Evolutionary conservation across 1,140 invertebrate genomes (phyloP).

Genomic region (Euwallacea fornicatus): DNA sequence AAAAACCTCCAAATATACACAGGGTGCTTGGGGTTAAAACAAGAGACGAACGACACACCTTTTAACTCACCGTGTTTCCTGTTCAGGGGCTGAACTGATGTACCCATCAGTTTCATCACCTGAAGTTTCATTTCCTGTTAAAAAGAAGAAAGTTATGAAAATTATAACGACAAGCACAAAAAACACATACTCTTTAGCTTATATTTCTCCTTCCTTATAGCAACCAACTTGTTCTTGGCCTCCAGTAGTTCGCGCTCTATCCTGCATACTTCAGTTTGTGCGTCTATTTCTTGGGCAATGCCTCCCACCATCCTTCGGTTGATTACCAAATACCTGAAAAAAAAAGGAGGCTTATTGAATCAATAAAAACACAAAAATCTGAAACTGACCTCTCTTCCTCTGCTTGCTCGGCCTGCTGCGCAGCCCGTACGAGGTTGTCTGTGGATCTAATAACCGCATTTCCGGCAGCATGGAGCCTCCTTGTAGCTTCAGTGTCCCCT

Average conservation of each 20-base stretch:
- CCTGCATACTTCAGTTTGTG: slow-evolving; percentile 69
- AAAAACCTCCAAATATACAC: too few species aligned
- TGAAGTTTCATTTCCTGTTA: slow-evolving; percentile 48
- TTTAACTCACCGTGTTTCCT: slow-evolving; percentile 50
- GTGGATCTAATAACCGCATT: slow-evolving; percentile 97
- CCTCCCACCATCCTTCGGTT: slow-evolving; percentile 91
- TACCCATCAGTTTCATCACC: slow-evolving; percentile 53
- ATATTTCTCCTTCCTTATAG: slow-evolving; percentile 83
- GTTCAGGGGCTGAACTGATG: slow-evolving; percentile 48
- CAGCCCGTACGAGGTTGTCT: slow-evolving; percentile 93
- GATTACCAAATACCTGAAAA: slow-evolving; percentile 68
- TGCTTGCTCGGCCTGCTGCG: slow-evolving; percentile 88
- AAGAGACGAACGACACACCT: slow-evolving; percentile 51
- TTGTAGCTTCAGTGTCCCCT: slow-evolving; percentile 89
- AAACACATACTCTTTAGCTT: slow-evolving; percentile 59
- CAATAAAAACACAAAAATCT: background rate
- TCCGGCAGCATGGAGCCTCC: slow-evolving; percentile 91
- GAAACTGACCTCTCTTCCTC: slow-evolving; percentile 78
- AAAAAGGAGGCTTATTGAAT: background rate
- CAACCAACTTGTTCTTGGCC: slow-evolving; percentile 83
- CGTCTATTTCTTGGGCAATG: slow-evolving; percentile 88
- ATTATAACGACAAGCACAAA: background rate
- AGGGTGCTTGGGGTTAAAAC: too few species aligned
- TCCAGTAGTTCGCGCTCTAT: slow-evolving; percentile 94
- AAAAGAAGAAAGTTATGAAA: background rate